Evolutionary conservation across 2,113 vertebrate species (phyloP).

Genomic region (Myanophis thanlyinensis): DNA sequence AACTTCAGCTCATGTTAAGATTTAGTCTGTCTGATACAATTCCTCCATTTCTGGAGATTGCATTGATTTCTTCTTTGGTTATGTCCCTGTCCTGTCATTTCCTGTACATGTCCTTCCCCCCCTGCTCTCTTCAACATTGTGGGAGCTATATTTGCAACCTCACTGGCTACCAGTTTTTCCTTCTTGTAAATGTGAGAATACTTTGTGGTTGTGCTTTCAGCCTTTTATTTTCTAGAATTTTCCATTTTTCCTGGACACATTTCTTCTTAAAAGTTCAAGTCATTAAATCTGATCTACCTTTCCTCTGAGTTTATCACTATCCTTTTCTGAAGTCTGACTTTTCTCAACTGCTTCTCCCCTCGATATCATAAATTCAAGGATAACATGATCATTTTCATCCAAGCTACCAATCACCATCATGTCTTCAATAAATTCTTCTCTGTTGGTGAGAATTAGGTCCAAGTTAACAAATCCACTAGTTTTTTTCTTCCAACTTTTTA

Average conservation of each 20-base stretch:
- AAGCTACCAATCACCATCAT: background rate
- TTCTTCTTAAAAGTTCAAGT: background rate
- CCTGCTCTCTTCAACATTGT: background rate
- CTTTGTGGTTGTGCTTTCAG: background rate
- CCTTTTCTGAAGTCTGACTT: background rate
- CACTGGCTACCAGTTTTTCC: background rate
- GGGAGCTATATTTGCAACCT: background rate
- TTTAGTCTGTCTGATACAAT: background rate
- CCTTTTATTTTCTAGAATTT: background rate
- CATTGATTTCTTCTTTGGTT: background rate
- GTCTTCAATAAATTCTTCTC: background rate
- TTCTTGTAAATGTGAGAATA: background rate
- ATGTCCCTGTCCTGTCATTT: background rate
- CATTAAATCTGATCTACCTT: background rate
- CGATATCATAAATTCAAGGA: background rate
- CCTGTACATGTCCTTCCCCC: background rate
- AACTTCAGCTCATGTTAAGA: background rate
- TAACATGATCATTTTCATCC: background rate
- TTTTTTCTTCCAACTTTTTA: background rate
- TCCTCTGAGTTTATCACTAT: background rate
- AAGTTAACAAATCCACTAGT: background rate
- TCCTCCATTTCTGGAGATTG: background rate
- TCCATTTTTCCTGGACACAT: background rate
- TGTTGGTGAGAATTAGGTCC: background rate
- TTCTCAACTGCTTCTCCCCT: background rate